Conservation (phyloP, 2,888 invertebrate species). For the Endomychus coccineus region DNA sequence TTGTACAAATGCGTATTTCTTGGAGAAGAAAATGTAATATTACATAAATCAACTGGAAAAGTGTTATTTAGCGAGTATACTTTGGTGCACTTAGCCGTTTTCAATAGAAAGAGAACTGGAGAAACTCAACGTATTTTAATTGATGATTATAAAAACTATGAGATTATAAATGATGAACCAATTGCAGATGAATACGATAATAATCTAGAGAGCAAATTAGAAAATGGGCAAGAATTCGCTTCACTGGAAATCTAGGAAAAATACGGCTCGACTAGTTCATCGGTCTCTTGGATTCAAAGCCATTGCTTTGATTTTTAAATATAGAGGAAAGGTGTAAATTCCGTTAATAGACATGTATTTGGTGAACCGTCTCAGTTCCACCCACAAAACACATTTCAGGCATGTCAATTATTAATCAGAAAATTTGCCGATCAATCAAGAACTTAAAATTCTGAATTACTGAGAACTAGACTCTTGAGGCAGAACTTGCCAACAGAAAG, state of each 20-base stretch:
- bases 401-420: slow-evolving; percentile 6
- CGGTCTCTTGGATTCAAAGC: slow-evolving; percentile 8
- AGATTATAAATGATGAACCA: not conserved
- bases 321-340: slow-evolving; percentile 4
- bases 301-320: slow-evolving; percentile 2
- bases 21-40: slow-evolving; percentile 8
- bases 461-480: slow-evolving; percentile 6
- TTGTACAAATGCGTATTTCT: slow-evolving; percentile 16
- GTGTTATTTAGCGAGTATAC: slow-evolving; percentile 8
- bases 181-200: slow-evolving; percentile 4
- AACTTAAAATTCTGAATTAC: slow-evolving; percentile 3
- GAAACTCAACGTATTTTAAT: slow-evolving; percentile 6
- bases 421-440: slow-evolving; percentile 5
- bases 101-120: slow-evolving; percentile 10
- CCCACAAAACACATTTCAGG: slow-evolving; percentile 6
- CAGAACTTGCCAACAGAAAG: slow-evolving; percentile 10
- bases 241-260: too few species aligned
- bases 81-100: slow-evolving; percentile 5
- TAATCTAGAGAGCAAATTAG: not conserved
- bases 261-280: not conserved
- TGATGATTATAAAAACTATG: slow-evolving; percentile 4
- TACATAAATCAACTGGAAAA: slow-evolving; percentile 9
- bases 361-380: slow-evolving; percentile 6
- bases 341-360: slow-evolving; percentile 4
- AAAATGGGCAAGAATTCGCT: too few species aligned